These are phyloP conservation scores for Cerastis rubricosa DNA, from an alignment of 2,888 invertebrate genomes.

Conservation along the genomic window DNA sequence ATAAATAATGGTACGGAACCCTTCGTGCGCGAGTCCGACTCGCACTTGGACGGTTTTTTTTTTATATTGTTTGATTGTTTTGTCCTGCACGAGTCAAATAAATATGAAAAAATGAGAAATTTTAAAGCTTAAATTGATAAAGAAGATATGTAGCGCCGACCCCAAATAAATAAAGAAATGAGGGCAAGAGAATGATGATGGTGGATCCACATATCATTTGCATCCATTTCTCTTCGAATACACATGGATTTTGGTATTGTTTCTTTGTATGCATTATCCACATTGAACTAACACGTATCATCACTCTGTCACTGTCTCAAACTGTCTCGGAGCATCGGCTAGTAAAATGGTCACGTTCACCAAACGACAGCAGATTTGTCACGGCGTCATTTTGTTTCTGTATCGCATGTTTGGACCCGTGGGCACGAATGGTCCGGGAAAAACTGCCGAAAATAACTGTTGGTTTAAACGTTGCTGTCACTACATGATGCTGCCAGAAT, in stretches of 20 bases:
- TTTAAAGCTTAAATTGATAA: background rate
- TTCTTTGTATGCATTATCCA: constrained; percentile 9
- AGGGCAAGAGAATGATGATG: background rate
- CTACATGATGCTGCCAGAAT: too few relatives aligned
- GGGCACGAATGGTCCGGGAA: background rate
- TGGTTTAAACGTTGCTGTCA: too few relatives aligned
- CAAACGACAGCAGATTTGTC: constrained; percentile 48
- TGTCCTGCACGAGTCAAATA: too few relatives aligned
- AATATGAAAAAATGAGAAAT: background rate
- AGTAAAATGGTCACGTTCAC: constrained; percentile 51
- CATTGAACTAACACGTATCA: constrained; percentile 10
- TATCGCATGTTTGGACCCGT: background rate
- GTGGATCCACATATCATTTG: too few relatives aligned
- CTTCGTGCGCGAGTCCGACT: too few relatives aligned
- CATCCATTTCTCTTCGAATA: constrained; percentile 7
- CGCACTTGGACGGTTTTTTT: too few relatives aligned
- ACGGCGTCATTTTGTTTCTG: constrained; percentile 6
- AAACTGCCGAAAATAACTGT: background rate
- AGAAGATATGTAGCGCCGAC: background rate
- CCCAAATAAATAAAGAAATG: background rate
- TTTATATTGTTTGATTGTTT: too few relatives aligned
- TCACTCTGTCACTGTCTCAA: constrained; percentile 30
- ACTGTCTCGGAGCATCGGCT: background rate
- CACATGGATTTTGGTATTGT: constrained; percentile 6
- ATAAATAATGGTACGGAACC: too few relatives aligned